phyloP scores from a whole-genome alignment of 2,797 vertebrate species.

The Poeciliopsis presidionis region DNA sequence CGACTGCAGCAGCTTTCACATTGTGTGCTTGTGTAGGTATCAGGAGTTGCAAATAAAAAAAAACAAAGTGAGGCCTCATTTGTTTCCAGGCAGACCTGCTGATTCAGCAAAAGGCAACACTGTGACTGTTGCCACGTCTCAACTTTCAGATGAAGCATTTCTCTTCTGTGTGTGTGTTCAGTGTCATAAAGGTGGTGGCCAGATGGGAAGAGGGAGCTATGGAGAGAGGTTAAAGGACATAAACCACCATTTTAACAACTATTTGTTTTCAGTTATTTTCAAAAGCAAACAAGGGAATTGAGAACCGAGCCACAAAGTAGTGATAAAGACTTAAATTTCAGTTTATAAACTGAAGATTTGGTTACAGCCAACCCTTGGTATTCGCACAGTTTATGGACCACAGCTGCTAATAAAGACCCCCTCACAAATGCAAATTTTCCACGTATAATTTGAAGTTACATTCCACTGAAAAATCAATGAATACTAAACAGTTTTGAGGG shows the following conservation, averaged over 20 bases:
- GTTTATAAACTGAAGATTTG: not conserved
- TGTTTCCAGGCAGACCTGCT: not conserved
- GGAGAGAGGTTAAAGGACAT: not conserved
- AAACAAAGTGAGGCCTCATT: not conserved
- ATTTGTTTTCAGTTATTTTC: not conserved
- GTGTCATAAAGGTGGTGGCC: not conserved
- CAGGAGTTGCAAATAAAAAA: not conserved
- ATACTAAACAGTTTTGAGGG: not conserved
- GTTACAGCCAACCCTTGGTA: not conserved
- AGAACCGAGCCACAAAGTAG: not conserved
- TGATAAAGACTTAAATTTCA: not conserved
- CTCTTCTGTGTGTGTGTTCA: slow-evolving; percentile 7
- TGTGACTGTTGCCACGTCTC: not conserved
- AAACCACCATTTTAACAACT: not conserved
- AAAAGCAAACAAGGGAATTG: not conserved
- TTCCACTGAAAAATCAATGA: not conserved
- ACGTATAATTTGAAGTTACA: not conserved
- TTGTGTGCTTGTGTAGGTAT: not conserved
- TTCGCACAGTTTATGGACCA: not conserved
- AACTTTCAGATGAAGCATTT: not conserved
- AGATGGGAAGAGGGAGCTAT: not conserved
- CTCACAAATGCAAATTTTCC: not conserved
- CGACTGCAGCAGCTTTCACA: slow-evolving; percentile 17
- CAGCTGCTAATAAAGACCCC: not conserved
- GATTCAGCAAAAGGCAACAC: not conserved